Evolutionary conservation across 2,888 invertebrate genomes (phyloP), one percentile per base, ranked within the genome.

Genomic region (Chouioia cunea): DNA sequence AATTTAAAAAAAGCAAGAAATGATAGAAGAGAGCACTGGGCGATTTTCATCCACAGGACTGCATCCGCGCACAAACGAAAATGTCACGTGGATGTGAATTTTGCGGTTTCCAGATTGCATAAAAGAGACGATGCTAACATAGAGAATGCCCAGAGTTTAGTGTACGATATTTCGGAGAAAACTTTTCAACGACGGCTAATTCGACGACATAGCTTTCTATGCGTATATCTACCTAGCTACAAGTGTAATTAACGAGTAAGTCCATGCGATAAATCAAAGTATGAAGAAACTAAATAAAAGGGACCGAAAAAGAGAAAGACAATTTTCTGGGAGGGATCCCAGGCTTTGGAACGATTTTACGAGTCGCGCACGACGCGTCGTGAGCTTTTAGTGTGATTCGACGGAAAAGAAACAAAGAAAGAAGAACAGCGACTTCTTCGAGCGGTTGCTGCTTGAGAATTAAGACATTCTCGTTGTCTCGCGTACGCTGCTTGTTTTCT

Each of bases 241-340:
- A n/a, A n/a, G 44, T 47, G 59, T 68, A 72, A 72, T 72, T 72
- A 72, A 72, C 68, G 67, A 60, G 64, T 6, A 46, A 60, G 64
- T 53, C 63, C 47, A 50, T 16, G 63, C 68, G 64, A 72, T 72
- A 72, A 68, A 68, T 72, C 64, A 52, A 15, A 43, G 47, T 59
- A 65, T 54, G 59, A 65, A 59, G 65, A 48, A 47, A 57, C 65
- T 65, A 36, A 50, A n/a, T 14, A 48, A 48, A 44, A 62, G 22
- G 43, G 18, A n/a, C n/a, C n/a, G n/a, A n/a, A n/a, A 47, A 48
- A 65, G 50, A 58, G 14, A 23, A 20, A 60, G 23, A 22, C 20
- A 48, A 68, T 56, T 69, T 63, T 57, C 23, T n/a, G 44, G 16
- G 44, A 44, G n/a, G n/a, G 43, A 52, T 47, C 14, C 46, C 8